phyloP scores from a whole-genome alignment of 2,797 vertebrate species.

The Pangasius djambal region DNA sequence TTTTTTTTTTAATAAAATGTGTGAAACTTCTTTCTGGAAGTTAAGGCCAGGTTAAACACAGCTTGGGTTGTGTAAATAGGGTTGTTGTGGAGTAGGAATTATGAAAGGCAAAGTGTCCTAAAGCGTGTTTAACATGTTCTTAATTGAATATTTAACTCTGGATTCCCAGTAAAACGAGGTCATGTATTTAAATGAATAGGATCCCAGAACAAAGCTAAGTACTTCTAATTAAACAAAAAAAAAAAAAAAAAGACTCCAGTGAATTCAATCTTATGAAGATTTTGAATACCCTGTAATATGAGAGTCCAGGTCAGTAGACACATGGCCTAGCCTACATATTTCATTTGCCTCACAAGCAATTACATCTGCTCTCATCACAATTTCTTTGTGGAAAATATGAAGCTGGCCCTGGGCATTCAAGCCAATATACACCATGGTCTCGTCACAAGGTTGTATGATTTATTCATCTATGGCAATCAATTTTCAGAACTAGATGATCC shows the following conservation, averaged over 20 bases:
- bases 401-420: constrained; percentile 46
- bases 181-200: constrained; percentile 15
- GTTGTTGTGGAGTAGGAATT: neutral
- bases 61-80: neutral
- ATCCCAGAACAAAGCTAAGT: constrained; percentile 20
- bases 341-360: constrained; percentile 7
- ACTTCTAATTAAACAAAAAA: constrained; percentile 7
- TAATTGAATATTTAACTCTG: constrained; percentile 22
- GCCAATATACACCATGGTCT: constrained; percentile 56
- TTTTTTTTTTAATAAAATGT: neutral
- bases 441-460: constrained; percentile 51
- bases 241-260: constrained; percentile 17
- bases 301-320: neutral
- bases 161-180: constrained; percentile 17
- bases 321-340: neutral
- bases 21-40: neutral
- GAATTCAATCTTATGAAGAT: constrained; percentile 26
- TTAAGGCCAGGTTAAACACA: neutral
- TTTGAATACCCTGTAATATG: neutral
- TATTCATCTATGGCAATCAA: constrained; percentile 47
- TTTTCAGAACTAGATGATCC: constrained; percentile 60
- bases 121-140: constrained; percentile 1
- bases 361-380: constrained; percentile 13
- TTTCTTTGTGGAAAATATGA: constrained; percentile 28
- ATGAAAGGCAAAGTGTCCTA: constrained; percentile 3